phyloP scores from a whole-genome alignment of 2,113 vertebrate species.

The Aythya baeri region DNA sequence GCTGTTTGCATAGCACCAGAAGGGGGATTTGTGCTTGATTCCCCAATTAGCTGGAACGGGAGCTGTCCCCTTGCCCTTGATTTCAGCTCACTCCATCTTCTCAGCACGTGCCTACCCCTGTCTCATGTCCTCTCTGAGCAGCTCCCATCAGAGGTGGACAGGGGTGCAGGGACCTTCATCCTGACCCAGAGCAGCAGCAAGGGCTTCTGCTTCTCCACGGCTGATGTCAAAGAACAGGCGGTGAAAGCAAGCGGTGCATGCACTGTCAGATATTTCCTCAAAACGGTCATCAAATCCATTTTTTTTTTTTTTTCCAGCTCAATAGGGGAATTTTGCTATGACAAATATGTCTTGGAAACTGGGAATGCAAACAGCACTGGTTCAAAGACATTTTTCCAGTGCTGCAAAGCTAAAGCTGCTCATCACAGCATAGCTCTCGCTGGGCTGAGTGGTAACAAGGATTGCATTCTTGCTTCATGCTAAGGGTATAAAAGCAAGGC shows the following conservation, averaged over 20 bases:
- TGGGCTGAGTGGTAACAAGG: background rate
- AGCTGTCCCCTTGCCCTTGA: background rate
- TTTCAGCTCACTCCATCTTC: background rate
- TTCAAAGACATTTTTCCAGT: slow-evolving; percentile 33
- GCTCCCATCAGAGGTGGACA: fast-evolving
- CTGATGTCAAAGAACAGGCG: background rate
- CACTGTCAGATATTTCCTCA: background rate
- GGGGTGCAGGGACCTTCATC: background rate
- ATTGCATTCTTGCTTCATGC: background rate
- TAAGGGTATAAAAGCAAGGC: background rate
- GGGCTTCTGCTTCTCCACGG: background rate
- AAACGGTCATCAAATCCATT: background rate
- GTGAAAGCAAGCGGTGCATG: background rate
- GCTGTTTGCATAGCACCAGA: fast-evolving
- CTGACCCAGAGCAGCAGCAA: background rate
- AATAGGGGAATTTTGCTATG: background rate
- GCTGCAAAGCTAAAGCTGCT: background rate
- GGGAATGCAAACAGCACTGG: background rate
- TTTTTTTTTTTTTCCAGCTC: background rate
- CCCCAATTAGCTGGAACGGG: no score
- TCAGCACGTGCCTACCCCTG: background rate
- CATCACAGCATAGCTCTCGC: background rate
- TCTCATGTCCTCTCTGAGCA: background rate
- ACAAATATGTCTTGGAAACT: background rate
- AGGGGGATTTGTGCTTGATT: background rate